Base-by-base conservation (phyloP, 2,888 invertebrate genomes). In the Oxyteleia sp. region DNA sequence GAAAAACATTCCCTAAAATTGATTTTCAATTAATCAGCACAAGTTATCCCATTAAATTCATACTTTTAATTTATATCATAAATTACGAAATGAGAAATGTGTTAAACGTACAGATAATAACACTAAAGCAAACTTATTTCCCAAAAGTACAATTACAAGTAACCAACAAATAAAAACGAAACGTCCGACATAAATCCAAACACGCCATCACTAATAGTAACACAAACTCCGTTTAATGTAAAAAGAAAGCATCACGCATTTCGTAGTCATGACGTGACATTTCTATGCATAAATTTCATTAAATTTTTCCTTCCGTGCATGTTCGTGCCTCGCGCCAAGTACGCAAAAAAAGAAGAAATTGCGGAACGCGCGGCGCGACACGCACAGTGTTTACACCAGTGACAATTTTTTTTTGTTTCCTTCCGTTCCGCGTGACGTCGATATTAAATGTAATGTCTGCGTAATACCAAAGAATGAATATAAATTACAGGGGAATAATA, bases 101-200 rank as follows among this genome's bases (percentile, higher is more conserved):
- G n/a, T n/a, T n/a, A n/a, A n/a, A n/a, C n/a, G n/a, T n/a, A n/a
- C n/a, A n/a, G n/a, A n/a, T n/a, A n/a, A n/a, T n/a, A n/a, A n/a
- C n/a, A n/a, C n/a, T n/a, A n/a, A 91, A 92, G 90, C 91, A 91
- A 64, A 63, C 66, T 41, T 47, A 47, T 32, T 64, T 41, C 55
- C 26, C 26, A 4, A 2, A 26, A 26, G 26, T 5, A 5, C 26
- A 5, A 26, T 26, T 26, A 26, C 26, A 26, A 26, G 4, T 26
- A 26, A 26, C 26, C 26, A 26, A 26, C 5, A 26, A 26, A 26
- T 26, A 26, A 26, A 26, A 26, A 26, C 26, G 5, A 26, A 26
- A 26, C 5, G 5, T 5, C 26, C 13, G 16, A 23, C 38, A 41
- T 23, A n/a, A 59, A 20, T 16, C 15, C 16, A 20, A 32, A 55